Evolutionary conservation across 2,113 vertebrate genomes (phyloP).

Genomic region (Rhynchopsitta pachyrhyncha): DNA sequence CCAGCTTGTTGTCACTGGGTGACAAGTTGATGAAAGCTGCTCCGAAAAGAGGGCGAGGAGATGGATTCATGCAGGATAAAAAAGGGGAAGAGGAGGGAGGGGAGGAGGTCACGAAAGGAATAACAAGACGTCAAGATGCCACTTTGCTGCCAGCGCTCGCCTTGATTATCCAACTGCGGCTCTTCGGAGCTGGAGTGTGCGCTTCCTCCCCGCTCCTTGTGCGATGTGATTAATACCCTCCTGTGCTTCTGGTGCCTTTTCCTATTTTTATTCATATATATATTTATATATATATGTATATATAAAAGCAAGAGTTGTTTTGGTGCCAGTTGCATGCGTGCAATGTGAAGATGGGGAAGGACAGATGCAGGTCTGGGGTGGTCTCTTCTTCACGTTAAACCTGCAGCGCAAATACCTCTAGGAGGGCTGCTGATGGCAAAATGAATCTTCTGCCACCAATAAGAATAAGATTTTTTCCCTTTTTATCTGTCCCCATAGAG

Average conservation of each 20-base stretch:
- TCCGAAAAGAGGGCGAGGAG: not conserved
- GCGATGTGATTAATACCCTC: not conserved
- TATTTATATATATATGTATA: not conserved
- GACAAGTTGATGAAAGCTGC: conserved; percentile 60
- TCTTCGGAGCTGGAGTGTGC: not conserved
- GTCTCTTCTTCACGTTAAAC: not conserved
- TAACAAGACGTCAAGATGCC: not conserved
- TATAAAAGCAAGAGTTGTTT: not conserved
- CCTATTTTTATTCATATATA: not conserved
- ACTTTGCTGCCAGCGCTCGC: not conserved
- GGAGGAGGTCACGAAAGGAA: not conserved
- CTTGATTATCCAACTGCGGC: not conserved
- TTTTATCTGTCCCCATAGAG: not conserved
- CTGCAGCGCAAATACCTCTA: not conserved
- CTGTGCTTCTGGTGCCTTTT: not conserved
- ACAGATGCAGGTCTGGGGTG: fast-evolving
- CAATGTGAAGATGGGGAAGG: not conserved
- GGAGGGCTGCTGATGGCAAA: not conserved
- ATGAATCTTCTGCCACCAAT: not conserved
- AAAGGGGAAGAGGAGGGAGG: not conserved
- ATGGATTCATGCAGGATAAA: not conserved
- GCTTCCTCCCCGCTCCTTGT: not conserved
- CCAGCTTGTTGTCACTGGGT: not conserved
- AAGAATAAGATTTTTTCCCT: not conserved
- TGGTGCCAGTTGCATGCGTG: fast-evolving